These are phyloP conservation scores for Pasiphila rectangulata DNA, from an alignment of 2,888 invertebrate genomes.

Conservation along the genomic window DNA sequence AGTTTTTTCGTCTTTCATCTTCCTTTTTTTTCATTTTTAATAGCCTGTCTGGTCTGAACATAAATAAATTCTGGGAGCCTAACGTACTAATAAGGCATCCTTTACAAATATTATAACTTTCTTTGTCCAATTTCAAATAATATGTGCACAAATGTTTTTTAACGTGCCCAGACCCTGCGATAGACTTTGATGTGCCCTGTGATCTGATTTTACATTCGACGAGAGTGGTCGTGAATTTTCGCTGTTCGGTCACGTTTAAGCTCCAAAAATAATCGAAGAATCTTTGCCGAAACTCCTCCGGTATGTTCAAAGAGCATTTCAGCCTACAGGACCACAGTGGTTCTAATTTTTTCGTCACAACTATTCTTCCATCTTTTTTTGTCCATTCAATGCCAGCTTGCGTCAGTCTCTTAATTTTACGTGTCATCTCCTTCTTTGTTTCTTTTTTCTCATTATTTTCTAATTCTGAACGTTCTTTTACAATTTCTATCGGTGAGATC, in stretches of 20 bases:
- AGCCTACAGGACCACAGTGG: neutral
- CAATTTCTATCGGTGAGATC: neutral
- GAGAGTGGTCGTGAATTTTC: neutral
- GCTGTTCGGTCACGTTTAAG: neutral
- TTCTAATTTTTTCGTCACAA: neutral
- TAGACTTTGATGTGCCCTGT: no score
- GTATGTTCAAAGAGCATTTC: neutral
- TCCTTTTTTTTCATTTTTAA: neutral
- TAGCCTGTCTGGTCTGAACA: no score
- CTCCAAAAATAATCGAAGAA: slow-evolving; percentile 1
- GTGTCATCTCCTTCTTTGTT: neutral
- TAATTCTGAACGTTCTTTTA: neutral
- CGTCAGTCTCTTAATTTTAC: no score
- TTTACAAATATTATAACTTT: neutral
- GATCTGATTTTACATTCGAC: neutral
- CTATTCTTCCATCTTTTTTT: neutral
- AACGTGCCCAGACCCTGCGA: no score
- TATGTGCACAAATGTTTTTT: slow-evolving; percentile 1
- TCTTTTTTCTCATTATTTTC: neutral
- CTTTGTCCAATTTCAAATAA: neutral
- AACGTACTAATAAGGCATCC: neutral
- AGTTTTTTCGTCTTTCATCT: neutral
- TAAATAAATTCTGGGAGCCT: no score
- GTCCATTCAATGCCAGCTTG: neutral
- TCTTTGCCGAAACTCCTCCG: neutral